Evolutionary conservation across 2,797 vertebrate species (phyloP).

Genomic region (Pseudomugil tenellus): DNA sequence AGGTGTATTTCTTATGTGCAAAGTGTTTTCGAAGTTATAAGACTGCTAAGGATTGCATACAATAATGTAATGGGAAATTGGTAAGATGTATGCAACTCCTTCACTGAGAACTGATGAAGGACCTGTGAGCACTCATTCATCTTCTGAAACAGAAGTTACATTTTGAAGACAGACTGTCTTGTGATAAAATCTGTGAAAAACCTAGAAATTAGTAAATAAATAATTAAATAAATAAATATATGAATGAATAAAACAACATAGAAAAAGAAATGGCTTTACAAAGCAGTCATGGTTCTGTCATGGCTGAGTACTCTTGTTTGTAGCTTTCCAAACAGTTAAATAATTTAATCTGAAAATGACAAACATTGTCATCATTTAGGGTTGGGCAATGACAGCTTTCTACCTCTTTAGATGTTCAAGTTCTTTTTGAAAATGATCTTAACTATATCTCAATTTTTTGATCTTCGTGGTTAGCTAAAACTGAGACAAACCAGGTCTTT

Average conservation of each 20-base stretch:
- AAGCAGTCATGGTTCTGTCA: neutral
- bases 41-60: neutral
- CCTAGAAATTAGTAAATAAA: no score
- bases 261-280: neutral
- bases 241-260: neutral
- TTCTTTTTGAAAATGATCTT: conserved; percentile 55
- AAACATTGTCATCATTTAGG: conserved; percentile 14
- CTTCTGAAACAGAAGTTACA: neutral
- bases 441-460: conserved; percentile 34
- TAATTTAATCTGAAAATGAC: conserved; percentile 7
- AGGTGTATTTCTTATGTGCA: conserved; percentile 3
- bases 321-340: conserved; percentile 13
- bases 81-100: neutral
- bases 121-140: no score
- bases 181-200: neutral
- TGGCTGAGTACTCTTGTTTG: conserved; percentile 4
- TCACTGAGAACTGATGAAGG: no score
- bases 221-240: neutral
- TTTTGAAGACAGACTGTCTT: neutral
- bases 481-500: conserved; percentile 52
- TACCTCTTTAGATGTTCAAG: neutral
- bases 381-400: neutral
- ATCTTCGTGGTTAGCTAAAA: conserved; percentile 43
- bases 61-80: neutral
- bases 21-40: neutral